Evolutionary conservation across 1,140 invertebrate species (phyloP).

Genomic region (Ceratoteleas bidentatus): DNA sequence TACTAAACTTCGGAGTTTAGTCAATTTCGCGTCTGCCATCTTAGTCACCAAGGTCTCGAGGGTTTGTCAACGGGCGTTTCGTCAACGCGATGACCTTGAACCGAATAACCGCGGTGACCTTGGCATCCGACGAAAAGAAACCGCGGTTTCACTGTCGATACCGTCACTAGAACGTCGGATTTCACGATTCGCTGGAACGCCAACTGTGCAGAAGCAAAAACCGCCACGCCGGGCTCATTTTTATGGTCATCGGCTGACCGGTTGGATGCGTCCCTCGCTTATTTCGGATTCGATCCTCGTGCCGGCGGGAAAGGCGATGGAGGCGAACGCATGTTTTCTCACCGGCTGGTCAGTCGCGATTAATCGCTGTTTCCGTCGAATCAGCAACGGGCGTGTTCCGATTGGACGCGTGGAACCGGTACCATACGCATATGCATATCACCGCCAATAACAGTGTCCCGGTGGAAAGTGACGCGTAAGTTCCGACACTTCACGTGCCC

Average conservation of each 20-base stretch:
- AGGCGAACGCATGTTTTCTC: too few species aligned
- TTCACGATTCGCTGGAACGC: slow-evolving; percentile 57
- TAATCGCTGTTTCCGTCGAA: too few species aligned
- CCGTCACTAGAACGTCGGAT: slow-evolving; percentile 59
- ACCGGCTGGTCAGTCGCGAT: too few species aligned
- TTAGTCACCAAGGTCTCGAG: too few species aligned
- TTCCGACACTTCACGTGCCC: slow-evolving; percentile 31
- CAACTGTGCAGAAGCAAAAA: slow-evolving; percentile 28
- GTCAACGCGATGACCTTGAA: slow-evolving; percentile 32
- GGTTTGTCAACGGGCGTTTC: background rate
- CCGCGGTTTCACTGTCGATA: slow-evolving; percentile 66
- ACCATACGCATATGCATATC: slow-evolving; percentile 28
- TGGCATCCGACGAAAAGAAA: slow-evolving; percentile 56
- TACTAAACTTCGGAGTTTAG: too few species aligned
- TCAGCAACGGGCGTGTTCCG: too few species aligned
- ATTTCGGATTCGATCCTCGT: slow-evolving; percentile 1
- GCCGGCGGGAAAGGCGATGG: background rate
- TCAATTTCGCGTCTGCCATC: too few species aligned
- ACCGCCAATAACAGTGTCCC: slow-evolving; percentile 50
- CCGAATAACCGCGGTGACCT: slow-evolving; percentile 56
- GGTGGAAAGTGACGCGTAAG: slow-evolving; percentile 50
- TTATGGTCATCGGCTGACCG: slow-evolving; percentile 24
- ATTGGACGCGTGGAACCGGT: background rate
- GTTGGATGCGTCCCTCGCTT: background rate
- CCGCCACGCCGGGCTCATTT: slow-evolving; percentile 11